Base-by-base conservation (phyloP, 2,888 invertebrate species). In the Pharmacophagus antenor region DNA sequence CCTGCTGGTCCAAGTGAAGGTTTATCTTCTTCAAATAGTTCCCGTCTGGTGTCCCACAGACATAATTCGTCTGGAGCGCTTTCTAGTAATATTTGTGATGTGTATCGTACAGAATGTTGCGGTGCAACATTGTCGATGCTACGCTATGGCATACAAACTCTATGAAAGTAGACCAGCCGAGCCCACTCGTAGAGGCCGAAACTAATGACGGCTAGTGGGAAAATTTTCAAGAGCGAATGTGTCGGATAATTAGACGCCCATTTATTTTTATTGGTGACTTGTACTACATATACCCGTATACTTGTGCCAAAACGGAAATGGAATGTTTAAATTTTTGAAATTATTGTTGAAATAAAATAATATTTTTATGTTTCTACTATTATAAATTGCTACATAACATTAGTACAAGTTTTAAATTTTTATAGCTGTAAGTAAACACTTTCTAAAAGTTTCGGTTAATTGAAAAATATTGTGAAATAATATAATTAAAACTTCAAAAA, bases 31-130 rank as follows among this genome's bases (percentile, higher is more conserved):
- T 66, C 63, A 61, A 56, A 63, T 51, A 63, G 67, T 68, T 67
- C 68, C 70, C 64, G 65, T 56, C 63, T 64, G 56, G 72, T 73
- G 72, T 76, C 73, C 73, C 68, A 76, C 69, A 76, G 76, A 73
- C 75, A 73, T 72, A 67, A 68, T 73, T 74, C 74, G 68, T 71
- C 71, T 77, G 77, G 76, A 73, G 73, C 77, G 78, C 82, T 85
- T 85, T 86, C 85, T 85, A 83, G 79, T 76, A 80, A 79, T 81
- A 79, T 77, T 74, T 77, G 73, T 69, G 77, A 77, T 74, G 76
- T 72, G 72, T 62, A 70, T 62, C 63, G 68, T 67, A 62, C 70
- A 78, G 73, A 76, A 76, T 77, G 74, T 72, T 61, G 71, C 67
- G 63, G 62, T 64, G 75, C 73, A 69, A 71, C 76, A 70, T 70